Evolutionary conservation across 2,113 vertebrate species (phyloP), one percentile per base, ranked within the genome.

Genomic region (Xyrauchen texanus): DNA sequence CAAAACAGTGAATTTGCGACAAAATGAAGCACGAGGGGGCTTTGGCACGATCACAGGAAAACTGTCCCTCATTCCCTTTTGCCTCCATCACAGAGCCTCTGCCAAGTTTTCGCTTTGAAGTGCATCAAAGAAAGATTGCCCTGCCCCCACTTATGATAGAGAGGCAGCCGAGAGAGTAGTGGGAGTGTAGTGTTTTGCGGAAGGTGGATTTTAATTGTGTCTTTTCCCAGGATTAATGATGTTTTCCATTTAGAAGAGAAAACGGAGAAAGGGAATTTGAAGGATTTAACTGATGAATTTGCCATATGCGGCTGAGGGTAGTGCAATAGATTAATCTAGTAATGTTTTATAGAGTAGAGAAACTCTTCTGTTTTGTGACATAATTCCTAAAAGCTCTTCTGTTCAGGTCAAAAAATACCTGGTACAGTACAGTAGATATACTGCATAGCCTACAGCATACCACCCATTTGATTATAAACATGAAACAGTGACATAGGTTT

Each of bases 1-100:
- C 85, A 88, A 91, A 89, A 82, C 88, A 89, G 87, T 89, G 89
- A 91, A 87, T 85, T 89, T 88, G 89, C 89, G 90, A 90, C 88
- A 87, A 86, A 90, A 87, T 86, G 88, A 88, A 86, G 87, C 87
- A 83, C 64, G 80, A 85, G 85, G 89, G 88, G 89, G 88, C 86
- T 92, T 90, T 88, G 90, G 72, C 55, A 10, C 1, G 61, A 51
- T 53, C 77, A 79, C 77, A 79, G 53, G 60, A 58, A 84, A 80
- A 68, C 81, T 84, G 53, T 64, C 55, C 46, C 49, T 62, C 58
- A 64, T 61, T 72, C 44, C 9, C 55, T 3, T 3, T 53, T 53
- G 53, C 57, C 65, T 69, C 62, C 68, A 61, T 79, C 51, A 61
- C 55, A 79, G 57, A 68, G 81, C 61, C 21, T 9, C 51, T 9